Evolutionary conservation across 2,113 vertebrate species (phyloP), one percentile per base, ranked within the genome.

Genomic region (Sebastes schlegelii): DNA sequence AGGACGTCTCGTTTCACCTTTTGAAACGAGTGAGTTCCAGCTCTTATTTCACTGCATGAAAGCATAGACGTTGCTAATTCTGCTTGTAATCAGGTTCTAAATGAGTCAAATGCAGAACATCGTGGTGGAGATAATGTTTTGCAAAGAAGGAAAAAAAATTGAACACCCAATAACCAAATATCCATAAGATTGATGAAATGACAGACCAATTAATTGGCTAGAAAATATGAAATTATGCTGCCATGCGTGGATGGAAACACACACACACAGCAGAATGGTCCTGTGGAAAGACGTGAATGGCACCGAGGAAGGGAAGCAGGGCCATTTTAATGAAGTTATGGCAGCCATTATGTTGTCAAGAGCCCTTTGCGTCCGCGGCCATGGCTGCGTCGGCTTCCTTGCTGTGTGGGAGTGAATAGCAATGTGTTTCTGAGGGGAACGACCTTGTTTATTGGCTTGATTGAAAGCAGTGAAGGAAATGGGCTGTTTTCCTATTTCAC

Each of bases 281-380:
- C 8, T 23, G 52, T 46, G 79, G 23, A 71, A 76, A 80, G 74
- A 77, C 68, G 55, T 62, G 84, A 86, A 80, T 58, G 81, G 61
- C 74, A 42, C 19, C 4, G 58, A 80, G 46, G 52, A 75, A 69
- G 19, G 68, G 81, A 82, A 88, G 57, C 86, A 23, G 77, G 55
- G 79, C 82, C 72, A 80, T 93, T 92, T 90, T 84, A 90, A 93
- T 84, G 52, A 89, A 89, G 80, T 92, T 94, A 91, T 86, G 84
- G 84, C 74, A 63, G 87, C 84, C 77, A 85, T 92, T 91, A 86
- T 67, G 80, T 82, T 58, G 89, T 92, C 88, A 82, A 84, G 79
- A 89, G 89, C 62, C 80, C 77, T 88, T 75, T 45, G 65, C 82
- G 34, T 76, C 62, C 17, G 52, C 19, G 23, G 52, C 65, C 70